A percentile compares a stretch with the other conserved stretches of the same genome.
These are phyloP conservation scores for Epicauta chinensis DNA, from an alignment of 1,140 invertebrate genomes.

Conservation along the genomic window DNA sequence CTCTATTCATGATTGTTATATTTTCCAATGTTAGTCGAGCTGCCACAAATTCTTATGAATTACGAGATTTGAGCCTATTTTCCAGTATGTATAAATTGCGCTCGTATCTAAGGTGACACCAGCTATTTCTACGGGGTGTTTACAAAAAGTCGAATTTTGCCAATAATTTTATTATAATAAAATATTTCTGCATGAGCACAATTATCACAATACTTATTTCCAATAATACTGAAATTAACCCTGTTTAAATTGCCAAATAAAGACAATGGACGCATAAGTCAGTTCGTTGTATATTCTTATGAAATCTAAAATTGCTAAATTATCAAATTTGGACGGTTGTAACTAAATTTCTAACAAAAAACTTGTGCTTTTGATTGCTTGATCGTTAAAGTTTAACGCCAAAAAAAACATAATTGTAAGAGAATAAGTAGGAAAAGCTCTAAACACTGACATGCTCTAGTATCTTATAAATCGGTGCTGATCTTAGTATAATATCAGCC, in stretches of 20 bases:
- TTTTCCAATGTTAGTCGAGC: too few species aligned
- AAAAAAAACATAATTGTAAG: conserved; percentile 1
- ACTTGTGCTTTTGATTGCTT: not conserved
- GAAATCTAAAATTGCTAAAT: not conserved
- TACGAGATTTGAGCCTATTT: too few species aligned
- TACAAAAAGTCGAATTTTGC: too few species aligned
- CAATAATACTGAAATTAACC: conserved; percentile 15
- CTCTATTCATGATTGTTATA: too few species aligned
- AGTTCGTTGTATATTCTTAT: conserved; percentile 1
- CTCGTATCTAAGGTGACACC: too few species aligned
- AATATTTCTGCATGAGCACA: conserved; percentile 12
- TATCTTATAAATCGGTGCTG: conserved; percentile 32
- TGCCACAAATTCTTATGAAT: too few species aligned
- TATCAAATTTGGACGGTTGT: conserved; percentile 10
- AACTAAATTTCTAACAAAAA: conserved; percentile 3
- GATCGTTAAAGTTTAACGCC: not conserved
- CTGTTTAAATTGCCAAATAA: conserved; percentile 1
- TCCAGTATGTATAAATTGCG: too few species aligned
- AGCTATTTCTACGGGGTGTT: too few species aligned
- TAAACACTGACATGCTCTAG: conserved; percentile 24
- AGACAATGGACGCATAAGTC: not conserved
- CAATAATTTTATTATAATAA: conserved; percentile 3
- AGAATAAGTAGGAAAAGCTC: not conserved
- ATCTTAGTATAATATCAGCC: conserved; percentile 34
- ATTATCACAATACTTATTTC: conserved; percentile 10